Evolutionary conservation across 2,113 vertebrate species (phyloP).

Genomic region (Tamias sibiricus): DNA sequence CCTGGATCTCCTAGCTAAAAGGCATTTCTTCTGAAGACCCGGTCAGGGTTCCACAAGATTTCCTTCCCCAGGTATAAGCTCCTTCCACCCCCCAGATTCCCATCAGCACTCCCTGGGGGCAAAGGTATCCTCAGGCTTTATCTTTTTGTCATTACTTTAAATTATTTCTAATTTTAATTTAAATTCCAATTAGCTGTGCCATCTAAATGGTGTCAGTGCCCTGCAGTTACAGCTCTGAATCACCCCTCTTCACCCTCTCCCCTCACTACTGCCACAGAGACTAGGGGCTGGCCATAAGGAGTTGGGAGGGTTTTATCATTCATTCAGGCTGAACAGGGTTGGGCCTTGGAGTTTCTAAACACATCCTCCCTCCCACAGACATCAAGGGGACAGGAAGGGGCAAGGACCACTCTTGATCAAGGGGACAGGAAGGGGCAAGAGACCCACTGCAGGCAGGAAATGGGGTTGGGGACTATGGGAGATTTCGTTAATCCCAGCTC

Average conservation of each 20-base stretch:
- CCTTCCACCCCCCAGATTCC: background rate
- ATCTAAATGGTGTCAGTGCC: conserved; percentile 65
- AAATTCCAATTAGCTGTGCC: conserved; percentile 74
- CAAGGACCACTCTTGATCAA: too few relatives aligned
- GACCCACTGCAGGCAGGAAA: background rate
- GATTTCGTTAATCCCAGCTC: conserved; percentile 45
- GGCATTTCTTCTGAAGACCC: background rate
- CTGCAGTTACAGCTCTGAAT: conserved; percentile 41
- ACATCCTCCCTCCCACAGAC: background rate
- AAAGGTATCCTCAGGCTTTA: background rate
- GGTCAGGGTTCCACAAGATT: background rate
- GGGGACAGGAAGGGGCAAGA: too few relatives aligned
- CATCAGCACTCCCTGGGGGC: background rate
- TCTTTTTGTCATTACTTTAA: conserved; percentile 61
- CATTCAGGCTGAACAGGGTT: background rate
- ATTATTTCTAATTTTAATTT: conserved; percentile 74
- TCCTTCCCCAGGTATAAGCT: background rate
- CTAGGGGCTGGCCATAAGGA: background rate
- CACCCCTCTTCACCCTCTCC: background rate
- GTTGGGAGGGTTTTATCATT: background rate
- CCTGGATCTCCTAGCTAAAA: background rate
- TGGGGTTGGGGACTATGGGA: background rate
- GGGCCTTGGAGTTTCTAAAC: background rate
- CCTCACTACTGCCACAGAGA: background rate
- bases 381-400: background rate